phyloP scores from a whole-genome alignment of 2,797 vertebrate genomes.

The Mallotus villosus region DNA sequence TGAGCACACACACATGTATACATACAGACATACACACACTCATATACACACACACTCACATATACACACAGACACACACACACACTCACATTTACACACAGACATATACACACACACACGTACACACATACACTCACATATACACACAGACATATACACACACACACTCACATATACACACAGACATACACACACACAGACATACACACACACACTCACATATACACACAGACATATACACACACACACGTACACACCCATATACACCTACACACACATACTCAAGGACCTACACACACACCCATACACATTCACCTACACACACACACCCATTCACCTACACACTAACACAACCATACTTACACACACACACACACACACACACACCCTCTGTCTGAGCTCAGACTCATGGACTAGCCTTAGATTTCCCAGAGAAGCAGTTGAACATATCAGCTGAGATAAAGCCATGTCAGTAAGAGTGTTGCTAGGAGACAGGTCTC shows the following conservation, averaged over 20 bases:
- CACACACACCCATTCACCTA: not conserved
- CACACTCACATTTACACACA: not conserved
- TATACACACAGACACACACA: not conserved
- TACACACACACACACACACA: too few species aligned
- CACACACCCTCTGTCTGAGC: too few species aligned
- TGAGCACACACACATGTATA: conserved; percentile 24
- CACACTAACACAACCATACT: not conserved
- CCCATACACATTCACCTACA: not conserved
- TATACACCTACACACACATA: not conserved
- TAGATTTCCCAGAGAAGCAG: not conserved
- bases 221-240: not conserved
- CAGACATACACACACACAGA: not conserved
- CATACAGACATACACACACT: not conserved
- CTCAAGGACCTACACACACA: too few species aligned
- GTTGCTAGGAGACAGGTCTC: conserved; percentile 62
- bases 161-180: not conserved
- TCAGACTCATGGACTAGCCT: not conserved
- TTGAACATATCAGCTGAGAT: not conserved
- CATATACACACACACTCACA: conserved; percentile 5
- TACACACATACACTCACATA: not conserved
- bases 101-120: not conserved
- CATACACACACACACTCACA: not conserved
- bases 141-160: too few species aligned
- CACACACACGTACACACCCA: not conserved
- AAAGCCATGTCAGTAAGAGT: not conserved